Evolutionary conservation across 2,888 invertebrate species (phyloP).

Genomic region (Yponomeuta evonymella): DNA sequence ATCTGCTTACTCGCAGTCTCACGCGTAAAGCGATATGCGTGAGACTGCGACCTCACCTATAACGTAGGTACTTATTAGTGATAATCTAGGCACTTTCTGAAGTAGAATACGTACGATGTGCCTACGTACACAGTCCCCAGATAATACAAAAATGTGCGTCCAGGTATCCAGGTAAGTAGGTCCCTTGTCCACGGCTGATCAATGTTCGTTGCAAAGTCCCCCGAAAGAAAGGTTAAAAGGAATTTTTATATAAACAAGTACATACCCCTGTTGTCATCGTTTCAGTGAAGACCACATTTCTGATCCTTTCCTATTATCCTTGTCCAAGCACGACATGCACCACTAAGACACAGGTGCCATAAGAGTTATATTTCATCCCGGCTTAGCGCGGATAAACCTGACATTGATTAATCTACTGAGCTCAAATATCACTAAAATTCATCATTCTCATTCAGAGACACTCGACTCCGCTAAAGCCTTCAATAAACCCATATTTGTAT

Average conservation of each 20-base stretch:
- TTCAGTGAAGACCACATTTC: constrained; percentile 60
- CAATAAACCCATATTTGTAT: neutral
- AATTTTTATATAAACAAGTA: neutral
- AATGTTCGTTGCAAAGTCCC: neutral
- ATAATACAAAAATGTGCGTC: too few relatives aligned
- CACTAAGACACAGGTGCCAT: constrained; percentile 37
- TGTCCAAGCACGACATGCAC: constrained; percentile 55
- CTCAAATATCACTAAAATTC: constrained; percentile 5
- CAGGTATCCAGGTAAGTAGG: too few relatives aligned
- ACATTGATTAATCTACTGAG: constrained; percentile 20
- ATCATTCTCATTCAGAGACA: neutral
- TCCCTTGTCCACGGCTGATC: too few relatives aligned
- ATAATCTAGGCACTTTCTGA: too few relatives aligned
- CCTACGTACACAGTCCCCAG: too few relatives aligned
- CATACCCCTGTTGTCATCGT: constrained; percentile 67
- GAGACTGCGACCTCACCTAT: too few relatives aligned
- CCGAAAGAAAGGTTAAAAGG: neutral
- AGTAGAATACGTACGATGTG: too few relatives aligned
- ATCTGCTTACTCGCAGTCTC: too few relatives aligned
- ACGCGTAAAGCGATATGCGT: too few relatives aligned
- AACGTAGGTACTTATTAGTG: too few relatives aligned
- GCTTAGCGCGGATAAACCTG: constrained; percentile 29
- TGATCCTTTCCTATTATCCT: constrained; percentile 44
- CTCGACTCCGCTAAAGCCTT: neutral
- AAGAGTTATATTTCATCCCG: constrained; percentile 48